phyloP scores from a whole-genome alignment of 1,140 invertebrate species.

The Vanessa tameamea region DNA sequence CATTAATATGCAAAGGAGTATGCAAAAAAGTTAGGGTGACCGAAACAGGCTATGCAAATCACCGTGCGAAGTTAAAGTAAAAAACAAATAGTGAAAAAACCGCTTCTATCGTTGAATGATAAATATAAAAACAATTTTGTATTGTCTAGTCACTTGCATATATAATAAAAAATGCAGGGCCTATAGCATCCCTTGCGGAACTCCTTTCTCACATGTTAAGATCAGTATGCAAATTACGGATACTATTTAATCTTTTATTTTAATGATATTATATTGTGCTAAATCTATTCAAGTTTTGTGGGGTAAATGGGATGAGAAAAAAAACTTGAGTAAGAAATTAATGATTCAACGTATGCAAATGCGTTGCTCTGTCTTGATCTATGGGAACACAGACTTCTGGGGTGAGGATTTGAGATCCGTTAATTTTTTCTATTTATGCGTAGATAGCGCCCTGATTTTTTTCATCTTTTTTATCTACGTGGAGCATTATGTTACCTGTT shows the following conservation, averaged over 20 bases:
- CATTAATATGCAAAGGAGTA: slow-evolving; percentile 73
- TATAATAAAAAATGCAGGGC: slow-evolving; percentile 60
- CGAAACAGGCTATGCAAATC: slow-evolving; percentile 76
- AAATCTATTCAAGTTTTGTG: slow-evolving; percentile 61
- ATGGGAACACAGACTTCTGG: slow-evolving; percentile 65
- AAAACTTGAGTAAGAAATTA: slow-evolving; percentile 63
- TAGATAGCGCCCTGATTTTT: background rate
- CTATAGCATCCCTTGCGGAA: slow-evolving; percentile 57
- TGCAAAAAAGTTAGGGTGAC: slow-evolving; percentile 62
- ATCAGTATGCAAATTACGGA: slow-evolving; percentile 71
- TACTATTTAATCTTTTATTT: slow-evolving; percentile 78
- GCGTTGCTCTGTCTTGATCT: slow-evolving; percentile 50
- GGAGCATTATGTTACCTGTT: background rate
- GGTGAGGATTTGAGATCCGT: slow-evolving; percentile 45
- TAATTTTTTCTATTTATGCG: slow-evolving; percentile 33
- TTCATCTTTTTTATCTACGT: background rate
- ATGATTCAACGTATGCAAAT: slow-evolving; percentile 76
- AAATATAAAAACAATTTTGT: slow-evolving; percentile 75
- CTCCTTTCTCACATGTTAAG: slow-evolving; percentile 66
- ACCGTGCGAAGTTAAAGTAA: slow-evolving; percentile 75
- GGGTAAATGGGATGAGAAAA: slow-evolving; percentile 66
- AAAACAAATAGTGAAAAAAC: slow-evolving; percentile 79
- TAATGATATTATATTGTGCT: slow-evolving; percentile 77
- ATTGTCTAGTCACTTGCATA: slow-evolving; percentile 63
- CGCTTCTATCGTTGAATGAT: slow-evolving; percentile 72